Evolutionary conservation across 1,140 invertebrate genomes (phyloP), one percentile per base, ranked within the genome.

Genomic region (Drosophila grimshawi): DNA sequence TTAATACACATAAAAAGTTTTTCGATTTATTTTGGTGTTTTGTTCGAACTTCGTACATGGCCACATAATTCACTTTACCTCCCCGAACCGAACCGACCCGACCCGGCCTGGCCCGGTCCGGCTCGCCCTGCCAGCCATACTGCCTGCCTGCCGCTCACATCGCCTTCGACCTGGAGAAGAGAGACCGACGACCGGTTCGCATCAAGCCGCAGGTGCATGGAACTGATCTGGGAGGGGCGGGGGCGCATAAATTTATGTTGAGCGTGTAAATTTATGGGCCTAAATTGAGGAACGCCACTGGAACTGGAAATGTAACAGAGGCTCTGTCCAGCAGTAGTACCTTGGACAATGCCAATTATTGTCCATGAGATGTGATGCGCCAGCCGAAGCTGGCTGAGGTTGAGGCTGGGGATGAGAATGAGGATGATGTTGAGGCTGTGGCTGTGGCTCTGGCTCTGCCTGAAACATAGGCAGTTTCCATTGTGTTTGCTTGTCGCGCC

Each of bases 1-100:
- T 86, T 88, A 86, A 86, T 86, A 83, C 67, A 76, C 82, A 86
- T 82, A 62, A 86, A 86, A 86, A 86, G 83, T 86, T 86, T 86
- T 86, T 86, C 82, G 82, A 86, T 86, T 86, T 86, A 86, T 86
- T 88, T 79, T 78, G 64, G 65, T 81, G 69, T 81, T 81, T 86
- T 78, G 65, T 73, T 61, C 56, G 69, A 76, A 72, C 53, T 75
- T 67, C 49, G 73, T 64, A 55, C 73, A 85, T 71, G 68, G 82
- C 79, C 79, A 88, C 79, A 86, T 88, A 81, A 86, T 86, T 86
- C 82, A 86, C 83, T 76, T 79, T 70, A 43, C 39, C 39, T 41
- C 39, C 8, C 19, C 19, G 19, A 19, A 19, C 19, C 19, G 19
- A 19, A 1, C 19, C 19, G 19, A 19, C 19, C 19, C 19, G 19